These are phyloP conservation scores for Drosophila willistoni DNA, from an alignment of 1,140 invertebrate genomes.

Conservation along the genomic window DNA sequence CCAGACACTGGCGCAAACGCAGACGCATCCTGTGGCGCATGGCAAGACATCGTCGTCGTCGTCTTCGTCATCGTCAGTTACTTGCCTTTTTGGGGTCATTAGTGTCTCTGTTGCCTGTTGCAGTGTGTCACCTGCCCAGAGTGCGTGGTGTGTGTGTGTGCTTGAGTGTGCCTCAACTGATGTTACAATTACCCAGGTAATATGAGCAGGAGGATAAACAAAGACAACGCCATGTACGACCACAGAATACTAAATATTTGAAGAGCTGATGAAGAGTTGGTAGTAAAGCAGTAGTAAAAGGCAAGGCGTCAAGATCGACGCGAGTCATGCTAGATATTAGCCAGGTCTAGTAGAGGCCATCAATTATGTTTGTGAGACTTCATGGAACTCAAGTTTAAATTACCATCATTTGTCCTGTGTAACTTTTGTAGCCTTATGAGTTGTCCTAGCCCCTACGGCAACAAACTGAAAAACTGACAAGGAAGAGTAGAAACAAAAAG, in stretches of 20 bases:
- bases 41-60: conserved; percentile 57
- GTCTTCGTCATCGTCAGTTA: neutral
- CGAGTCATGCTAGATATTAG: neutral
- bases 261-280: conserved; percentile 25
- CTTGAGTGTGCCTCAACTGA: conserved; percentile 45
- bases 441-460: conserved; percentile 20
- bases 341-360: conserved; percentile 25
- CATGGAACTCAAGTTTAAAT: conserved; percentile 24
- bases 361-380: conserved; percentile 29
- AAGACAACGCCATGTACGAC: conserved; percentile 3
- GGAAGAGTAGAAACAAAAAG: no score
- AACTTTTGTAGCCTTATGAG: neutral
- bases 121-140: conserved; percentile 63
- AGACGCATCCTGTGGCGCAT: conserved; percentile 79
- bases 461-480: neutral
- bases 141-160: conserved; percentile 28
- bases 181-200: conserved; percentile 75
- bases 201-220: conserved; percentile 56
- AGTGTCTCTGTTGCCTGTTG: conserved; percentile 60
- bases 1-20: conserved; percentile 32
- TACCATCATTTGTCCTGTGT: conserved; percentile 23
- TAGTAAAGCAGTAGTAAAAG: conserved; percentile 14
- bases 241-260: conserved; percentile 69
- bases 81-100: conserved; percentile 59
- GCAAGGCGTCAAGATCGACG: conserved; percentile 22